Conservation (phyloP, 2,888 invertebrate genomes). For the Ectobius pallidus region DNA sequence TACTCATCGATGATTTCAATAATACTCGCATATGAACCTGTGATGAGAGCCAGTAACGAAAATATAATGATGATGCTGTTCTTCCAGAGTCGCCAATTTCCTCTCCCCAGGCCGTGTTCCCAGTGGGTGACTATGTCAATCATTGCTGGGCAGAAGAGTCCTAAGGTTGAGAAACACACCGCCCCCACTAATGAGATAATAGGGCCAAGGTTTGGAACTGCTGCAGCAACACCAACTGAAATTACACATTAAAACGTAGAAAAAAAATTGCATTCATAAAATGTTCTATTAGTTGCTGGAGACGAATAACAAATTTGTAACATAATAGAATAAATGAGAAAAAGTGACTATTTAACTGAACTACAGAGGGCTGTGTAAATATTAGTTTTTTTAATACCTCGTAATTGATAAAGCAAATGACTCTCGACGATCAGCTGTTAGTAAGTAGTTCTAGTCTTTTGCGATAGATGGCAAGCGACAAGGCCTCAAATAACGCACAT, state of each 20-base stretch:
- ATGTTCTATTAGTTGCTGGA: no score
- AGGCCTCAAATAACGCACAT: no score
- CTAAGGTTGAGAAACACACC: conserved; percentile 42
- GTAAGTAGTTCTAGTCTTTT: no score
- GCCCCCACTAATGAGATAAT: conserved; percentile 43
- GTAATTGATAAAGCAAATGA: no score
- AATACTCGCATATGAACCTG: conserved; percentile 39
- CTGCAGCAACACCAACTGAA: conserved; percentile 40
- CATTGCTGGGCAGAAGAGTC: conserved; percentile 41
- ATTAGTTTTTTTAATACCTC: no score
- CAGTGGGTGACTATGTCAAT: conserved; percentile 39
- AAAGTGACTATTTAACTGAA: no score
- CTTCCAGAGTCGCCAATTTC: conserved; percentile 31
- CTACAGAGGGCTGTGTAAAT: no score
- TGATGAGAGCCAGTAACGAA: conserved; percentile 32
- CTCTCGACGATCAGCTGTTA: no score
- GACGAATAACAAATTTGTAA: no score
- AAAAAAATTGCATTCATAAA: no score
- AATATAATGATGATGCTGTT: conserved; percentile 34
- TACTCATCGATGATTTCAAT: conserved; percentile 37
- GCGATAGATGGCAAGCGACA: no score
- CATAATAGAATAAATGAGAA: no score
- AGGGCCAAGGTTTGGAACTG: conserved; percentile 42
- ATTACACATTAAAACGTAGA: not conserved
- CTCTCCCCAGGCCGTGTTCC: conserved; percentile 29